Evolutionary conservation across 2,113 vertebrate genomes (phyloP).

Genomic region (Ailurus styani): DNA sequence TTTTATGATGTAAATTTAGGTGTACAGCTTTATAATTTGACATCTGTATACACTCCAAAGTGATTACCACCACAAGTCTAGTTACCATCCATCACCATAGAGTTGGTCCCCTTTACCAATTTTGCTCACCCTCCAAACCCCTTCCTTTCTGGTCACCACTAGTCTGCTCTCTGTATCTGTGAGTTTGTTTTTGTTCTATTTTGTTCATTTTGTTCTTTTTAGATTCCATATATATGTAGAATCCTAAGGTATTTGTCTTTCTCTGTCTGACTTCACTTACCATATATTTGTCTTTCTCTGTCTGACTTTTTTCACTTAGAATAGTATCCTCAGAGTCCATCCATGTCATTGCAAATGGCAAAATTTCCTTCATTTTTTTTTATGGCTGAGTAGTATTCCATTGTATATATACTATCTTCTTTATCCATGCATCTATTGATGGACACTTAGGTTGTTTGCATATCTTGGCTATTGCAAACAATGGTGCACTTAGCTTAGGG

Average conservation of each 20-base stretch:
- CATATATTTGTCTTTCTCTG: not conserved
- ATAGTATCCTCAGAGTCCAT: not conserved
- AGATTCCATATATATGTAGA: not conserved
- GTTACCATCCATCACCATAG: not conserved
- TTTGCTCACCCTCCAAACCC: not conserved
- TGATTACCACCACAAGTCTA: not conserved
- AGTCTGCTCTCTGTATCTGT: not conserved
- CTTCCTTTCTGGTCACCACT: not conserved
- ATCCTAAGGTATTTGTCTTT: not conserved
- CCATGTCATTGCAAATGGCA: not conserved
- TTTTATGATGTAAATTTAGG: not conserved
- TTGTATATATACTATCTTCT: not conserved
- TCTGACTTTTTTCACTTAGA: not conserved
- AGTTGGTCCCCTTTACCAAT: not conserved
- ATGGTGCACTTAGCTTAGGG: not conserved
- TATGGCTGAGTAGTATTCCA: not conserved
- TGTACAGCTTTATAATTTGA: not conserved
- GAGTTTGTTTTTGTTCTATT: not conserved
- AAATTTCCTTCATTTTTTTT: not conserved
- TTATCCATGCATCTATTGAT: not conserved
- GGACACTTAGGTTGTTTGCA: not conserved
- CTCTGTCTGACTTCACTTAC: not conserved
- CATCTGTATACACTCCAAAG: not conserved
- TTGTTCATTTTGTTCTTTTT: not conserved
- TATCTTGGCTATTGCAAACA: not conserved